These are phyloP conservation scores for Chrysina gloriosa DNA, from an alignment of 2,888 invertebrate species.

Conservation along the genomic window DNA sequence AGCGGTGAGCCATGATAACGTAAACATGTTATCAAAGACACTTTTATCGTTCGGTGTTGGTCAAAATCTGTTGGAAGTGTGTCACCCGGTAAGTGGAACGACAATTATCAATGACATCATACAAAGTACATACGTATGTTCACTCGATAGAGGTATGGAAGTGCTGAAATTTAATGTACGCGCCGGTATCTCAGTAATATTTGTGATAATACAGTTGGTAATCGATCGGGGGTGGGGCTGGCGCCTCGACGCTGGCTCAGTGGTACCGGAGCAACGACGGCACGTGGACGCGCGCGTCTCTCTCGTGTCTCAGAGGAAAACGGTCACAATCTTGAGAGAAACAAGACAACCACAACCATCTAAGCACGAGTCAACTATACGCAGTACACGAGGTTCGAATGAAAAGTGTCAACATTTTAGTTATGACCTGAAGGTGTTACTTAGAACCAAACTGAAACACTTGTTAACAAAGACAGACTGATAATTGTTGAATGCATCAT, in stretches of 20 bases:
- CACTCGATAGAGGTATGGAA: background rate
- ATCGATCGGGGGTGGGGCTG: constrained; percentile 63
- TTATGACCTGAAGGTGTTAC: background rate
- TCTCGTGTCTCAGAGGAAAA: constrained; percentile 21
- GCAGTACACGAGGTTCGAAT: background rate
- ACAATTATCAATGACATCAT: constrained; percentile 44
- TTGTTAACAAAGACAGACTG: constrained; percentile 9
- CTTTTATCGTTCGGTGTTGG: constrained; percentile 20
- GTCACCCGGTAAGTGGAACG: constrained; percentile 39
- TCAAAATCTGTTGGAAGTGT: constrained; percentile 14
- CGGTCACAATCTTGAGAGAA: constrained; percentile 21
- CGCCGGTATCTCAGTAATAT: constrained; percentile 61
- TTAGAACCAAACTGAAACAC: background rate
- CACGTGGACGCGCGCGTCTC: constrained; percentile 57
- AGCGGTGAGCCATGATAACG: background rate
- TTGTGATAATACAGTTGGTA: constrained; percentile 62
- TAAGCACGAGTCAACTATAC: background rate
- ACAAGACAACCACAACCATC: background rate
- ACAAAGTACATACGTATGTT: background rate
- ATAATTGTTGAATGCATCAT: constrained; percentile 33
- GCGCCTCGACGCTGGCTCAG: constrained; percentile 61
- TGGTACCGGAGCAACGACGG: constrained; percentile 59
- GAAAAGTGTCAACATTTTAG: background rate
- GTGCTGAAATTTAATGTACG: constrained; percentile 56
- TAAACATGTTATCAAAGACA: constrained; percentile 17